phyloP scores from a whole-genome alignment of 2,797 vertebrate genomes.

The Uromys caudimaculatus region DNA sequence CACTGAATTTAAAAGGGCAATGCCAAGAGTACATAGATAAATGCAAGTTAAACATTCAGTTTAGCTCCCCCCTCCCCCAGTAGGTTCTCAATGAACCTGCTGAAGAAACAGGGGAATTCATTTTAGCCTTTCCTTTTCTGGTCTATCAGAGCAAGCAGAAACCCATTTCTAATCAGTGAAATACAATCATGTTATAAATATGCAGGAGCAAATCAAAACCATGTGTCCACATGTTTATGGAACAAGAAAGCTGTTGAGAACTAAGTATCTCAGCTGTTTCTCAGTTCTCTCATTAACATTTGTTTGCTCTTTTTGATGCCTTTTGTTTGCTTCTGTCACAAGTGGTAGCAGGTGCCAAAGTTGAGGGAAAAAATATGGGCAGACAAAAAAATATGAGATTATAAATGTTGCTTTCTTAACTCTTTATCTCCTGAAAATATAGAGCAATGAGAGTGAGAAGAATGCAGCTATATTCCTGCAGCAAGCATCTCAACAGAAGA shows the following conservation, averaged over 20 bases:
- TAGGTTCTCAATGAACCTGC: background rate
- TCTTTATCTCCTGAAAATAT: conserved; percentile 39
- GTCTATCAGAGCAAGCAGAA: background rate
- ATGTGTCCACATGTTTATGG: conserved; percentile 68
- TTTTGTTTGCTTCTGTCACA: conserved; percentile 75
- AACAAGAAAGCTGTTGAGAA: conserved; percentile 68
- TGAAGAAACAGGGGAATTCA: background rate
- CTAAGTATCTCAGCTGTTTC: conserved; percentile 76
- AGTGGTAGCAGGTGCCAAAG: conserved; percentile 77
- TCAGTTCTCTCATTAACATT: conserved; percentile 77
- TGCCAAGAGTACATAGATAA: background rate
- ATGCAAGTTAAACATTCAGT: background rate
- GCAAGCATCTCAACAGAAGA: background rate
- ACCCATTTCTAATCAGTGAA: conserved; percentile 1
- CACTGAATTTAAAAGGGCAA: background rate
- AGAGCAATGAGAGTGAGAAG: background rate
- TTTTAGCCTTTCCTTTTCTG: conserved; percentile 17
- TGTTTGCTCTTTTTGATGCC: conserved; percentile 75
- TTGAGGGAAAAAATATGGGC: conserved; percentile 59
- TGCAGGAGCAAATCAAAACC: conserved; percentile 62
- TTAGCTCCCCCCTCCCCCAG: background rate
- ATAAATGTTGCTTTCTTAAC: conserved; percentile 65
- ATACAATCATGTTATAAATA: conserved; percentile 59
- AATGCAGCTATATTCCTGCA: background rate
- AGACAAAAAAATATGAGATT: conserved; percentile 43